A percentile compares a stretch with the other conserved stretches of the same genome.
Evolutionary conservation across 2,113 vertebrate species (phyloP).

Genomic region (Tragelaphus strepsiceros): DNA sequence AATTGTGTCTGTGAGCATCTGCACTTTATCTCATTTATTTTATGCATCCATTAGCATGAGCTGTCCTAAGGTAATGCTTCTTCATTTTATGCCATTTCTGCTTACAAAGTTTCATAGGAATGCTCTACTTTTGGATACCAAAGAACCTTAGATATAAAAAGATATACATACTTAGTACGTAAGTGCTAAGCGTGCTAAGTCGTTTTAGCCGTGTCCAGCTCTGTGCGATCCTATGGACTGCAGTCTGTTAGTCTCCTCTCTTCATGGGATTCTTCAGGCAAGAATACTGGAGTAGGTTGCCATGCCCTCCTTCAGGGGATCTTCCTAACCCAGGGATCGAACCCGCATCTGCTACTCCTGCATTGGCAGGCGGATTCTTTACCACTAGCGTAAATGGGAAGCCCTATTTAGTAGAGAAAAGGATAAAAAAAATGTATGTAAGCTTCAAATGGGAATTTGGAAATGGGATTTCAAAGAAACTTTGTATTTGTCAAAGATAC

Average conservation of each 20-base stretch:
- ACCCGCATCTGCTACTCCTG: background rate
- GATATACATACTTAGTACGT: background rate
- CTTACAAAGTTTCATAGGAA: background rate
- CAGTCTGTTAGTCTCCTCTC: background rate
- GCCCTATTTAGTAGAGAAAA: background rate
- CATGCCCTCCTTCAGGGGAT: background rate
- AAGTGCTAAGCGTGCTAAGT: background rate
- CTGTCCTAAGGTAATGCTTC: background rate
- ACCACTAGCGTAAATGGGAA: background rate
- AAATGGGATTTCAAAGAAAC: constrained; percentile 10
- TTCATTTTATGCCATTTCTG: background rate
- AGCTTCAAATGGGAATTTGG: background rate
- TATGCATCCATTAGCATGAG: background rate
- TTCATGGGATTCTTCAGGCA: background rate
- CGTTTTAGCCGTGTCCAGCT: background rate
- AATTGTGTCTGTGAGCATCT: background rate
- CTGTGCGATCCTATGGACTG: background rate
- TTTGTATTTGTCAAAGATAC: background rate
- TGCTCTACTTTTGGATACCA: background rate
- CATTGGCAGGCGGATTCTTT: background rate
- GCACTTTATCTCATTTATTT: background rate
- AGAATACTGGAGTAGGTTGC: background rate
- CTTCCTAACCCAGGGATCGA: background rate
- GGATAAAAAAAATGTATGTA: background rate
- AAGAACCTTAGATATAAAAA: background rate